Evolutionary conservation across 1,140 invertebrate species (phyloP).

Genomic region (Coelopa frigida): DNA sequence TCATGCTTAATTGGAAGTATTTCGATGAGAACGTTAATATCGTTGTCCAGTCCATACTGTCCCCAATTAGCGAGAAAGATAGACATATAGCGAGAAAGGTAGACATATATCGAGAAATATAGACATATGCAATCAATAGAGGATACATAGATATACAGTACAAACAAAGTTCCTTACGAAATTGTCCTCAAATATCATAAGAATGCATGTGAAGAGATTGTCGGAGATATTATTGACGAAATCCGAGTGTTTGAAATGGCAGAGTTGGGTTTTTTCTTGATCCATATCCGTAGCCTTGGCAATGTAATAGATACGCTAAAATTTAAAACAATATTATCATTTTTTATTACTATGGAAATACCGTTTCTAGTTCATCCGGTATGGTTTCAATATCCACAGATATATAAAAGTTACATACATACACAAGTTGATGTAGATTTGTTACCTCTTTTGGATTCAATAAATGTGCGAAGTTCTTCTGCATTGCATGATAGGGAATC

Average conservation of each 20-base stretch:
- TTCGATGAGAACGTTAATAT: conserved; percentile 34
- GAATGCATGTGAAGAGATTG: conserved; percentile 32
- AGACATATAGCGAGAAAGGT: not conserved
- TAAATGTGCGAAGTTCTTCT: conserved; percentile 23
- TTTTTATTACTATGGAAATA: no score
- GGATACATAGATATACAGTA: no score
- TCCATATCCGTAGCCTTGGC: conserved; percentile 32
- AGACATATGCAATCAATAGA: no score
- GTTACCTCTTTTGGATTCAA: conserved; percentile 27
- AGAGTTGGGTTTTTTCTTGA: conserved; percentile 31
- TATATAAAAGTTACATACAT: not conserved
- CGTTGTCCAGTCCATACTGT: conserved; percentile 31
- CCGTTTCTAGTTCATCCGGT: no score
- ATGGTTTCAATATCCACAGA: not conserved
- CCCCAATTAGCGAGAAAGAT: not conserved
- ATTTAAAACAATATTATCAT: no score
- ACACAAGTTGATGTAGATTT: not conserved
- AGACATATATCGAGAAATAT: no score
- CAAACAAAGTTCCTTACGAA: no score
- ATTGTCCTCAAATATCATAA: conserved; percentile 36
- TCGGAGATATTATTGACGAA: conserved; percentile 28
- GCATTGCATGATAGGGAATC: conserved; percentile 25
- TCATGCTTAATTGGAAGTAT: conserved; percentile 30
- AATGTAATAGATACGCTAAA: conserved; percentile 21
- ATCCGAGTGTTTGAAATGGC: conserved; percentile 30